Evolutionary conservation across 2,888 invertebrate genomes (phyloP).

Genomic region (Heliothis peltigera): DNA sequence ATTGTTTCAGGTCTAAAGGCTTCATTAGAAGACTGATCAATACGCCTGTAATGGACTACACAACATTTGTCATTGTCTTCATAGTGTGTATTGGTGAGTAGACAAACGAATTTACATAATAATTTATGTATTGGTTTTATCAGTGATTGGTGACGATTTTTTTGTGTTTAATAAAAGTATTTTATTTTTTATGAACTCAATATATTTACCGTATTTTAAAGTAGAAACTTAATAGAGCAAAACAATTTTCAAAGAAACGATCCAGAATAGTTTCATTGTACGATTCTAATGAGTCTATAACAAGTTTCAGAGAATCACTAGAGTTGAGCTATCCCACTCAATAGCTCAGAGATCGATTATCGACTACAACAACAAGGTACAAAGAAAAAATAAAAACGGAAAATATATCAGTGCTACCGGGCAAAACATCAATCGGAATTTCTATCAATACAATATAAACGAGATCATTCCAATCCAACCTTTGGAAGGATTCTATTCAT

Average conservation of each 20-base stretch:
- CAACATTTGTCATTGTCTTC: constrained; percentile 73
- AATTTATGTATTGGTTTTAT: background rate
- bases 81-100: constrained; percentile 77
- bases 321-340: constrained; percentile 10
- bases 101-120: background rate
- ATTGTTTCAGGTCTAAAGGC: constrained; percentile 73
- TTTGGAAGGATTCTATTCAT: constrained; percentile 63
- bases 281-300: background rate
- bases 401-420: constrained; percentile 60
- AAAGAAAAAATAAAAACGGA: constrained; percentile 49
- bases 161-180: background rate
- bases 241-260: background rate
- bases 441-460: constrained; percentile 66
- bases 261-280: background rate
- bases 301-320: constrained; percentile 15
- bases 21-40: constrained; percentile 58
- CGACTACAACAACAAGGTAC: constrained; percentile 43
- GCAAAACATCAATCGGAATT: constrained; percentile 68
- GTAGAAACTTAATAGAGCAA: too few relatives aligned
- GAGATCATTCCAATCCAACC: constrained; percentile 61
- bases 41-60: constrained; percentile 66
- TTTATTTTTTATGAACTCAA: background rate
- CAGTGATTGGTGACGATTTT: background rate
- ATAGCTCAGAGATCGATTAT: constrained; percentile 35
- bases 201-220: too few relatives aligned